These are phyloP conservation scores for Hylaeus anthracinus DNA, from an alignment of 1,140 invertebrate genomes.

Conservation along the genomic window DNA sequence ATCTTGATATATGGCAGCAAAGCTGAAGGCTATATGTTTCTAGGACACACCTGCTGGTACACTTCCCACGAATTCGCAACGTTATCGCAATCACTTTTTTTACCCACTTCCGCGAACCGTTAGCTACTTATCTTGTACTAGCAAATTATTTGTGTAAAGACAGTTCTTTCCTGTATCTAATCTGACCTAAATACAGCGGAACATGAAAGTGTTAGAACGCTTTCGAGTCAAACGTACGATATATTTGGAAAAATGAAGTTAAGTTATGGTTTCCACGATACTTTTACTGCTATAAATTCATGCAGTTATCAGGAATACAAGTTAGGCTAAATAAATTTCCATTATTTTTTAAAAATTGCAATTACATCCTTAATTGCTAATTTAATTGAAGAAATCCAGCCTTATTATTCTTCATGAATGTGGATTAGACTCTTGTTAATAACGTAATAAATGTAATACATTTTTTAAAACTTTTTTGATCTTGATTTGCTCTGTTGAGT, in stretches of 20 bases:
- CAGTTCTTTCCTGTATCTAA: neutral
- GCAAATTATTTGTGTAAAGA: neutral
- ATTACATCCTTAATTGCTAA: no score
- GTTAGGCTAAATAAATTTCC: no score
- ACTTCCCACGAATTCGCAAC: neutral
- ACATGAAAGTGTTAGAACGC: no score
- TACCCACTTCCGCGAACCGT: neutral
- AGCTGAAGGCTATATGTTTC: neutral
- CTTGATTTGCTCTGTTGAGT: no score
- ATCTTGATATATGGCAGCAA: neutral
- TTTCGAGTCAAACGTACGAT: neutral
- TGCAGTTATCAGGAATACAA: neutral
- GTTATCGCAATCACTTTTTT: neutral
- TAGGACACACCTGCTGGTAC: no score
- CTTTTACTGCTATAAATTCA: neutral
- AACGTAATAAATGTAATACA: no score
- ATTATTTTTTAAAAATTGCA: no score
- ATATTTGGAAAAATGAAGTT: neutral
- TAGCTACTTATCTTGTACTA: neutral
- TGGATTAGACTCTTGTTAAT: no score
- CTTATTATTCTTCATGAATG: no score
- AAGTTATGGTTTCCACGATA: neutral
- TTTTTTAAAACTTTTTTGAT: no score
- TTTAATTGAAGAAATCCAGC: no score
- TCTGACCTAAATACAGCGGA: neutral